Base-by-base conservation (phyloP, 2,113 vertebrate species). In the Rhinoptilus africanus region DNA sequence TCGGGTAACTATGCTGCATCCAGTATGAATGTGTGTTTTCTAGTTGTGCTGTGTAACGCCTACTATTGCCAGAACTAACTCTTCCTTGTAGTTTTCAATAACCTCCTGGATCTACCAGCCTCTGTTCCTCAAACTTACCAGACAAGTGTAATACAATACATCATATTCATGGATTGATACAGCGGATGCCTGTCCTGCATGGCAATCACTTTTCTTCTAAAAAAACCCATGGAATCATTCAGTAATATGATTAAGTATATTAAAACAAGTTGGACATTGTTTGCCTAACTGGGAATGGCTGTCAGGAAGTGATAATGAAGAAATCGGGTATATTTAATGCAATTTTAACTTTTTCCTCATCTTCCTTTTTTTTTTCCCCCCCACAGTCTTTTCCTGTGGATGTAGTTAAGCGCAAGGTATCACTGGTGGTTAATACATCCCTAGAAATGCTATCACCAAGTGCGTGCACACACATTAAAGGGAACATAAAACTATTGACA, bases 191-290 rank as follows among this genome's bases (percentile, higher is more conserved):
- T 34, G 64, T 77, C n/a, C 60, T 88, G 93, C 35, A 13, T 83
- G 60, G 30, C 39, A 67, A n/a, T 74, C 47, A 63, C 28, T 37
- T 83, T 35, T 10, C 39, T 78, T 14, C 4, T 6, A 9, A 14
- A 26, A 35, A 56, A 69, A 93, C 41, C 34, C 14, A 32, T 83
- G n/a, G 51, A 88, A 26, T 88, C 23, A 78, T 71, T 86, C 41
- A 37, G 32, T 80, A 62, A 71, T 34, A 26, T 50, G 37, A 50
- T 77, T 77, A 86, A 76, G 9, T 63, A 10, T 72, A 93, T 91
- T 83, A 53, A 85, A 96, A 86, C 18, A 73, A 89, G 41, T 39
- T 85, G 79, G 89, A 68, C 17, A 20, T 56, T 54, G 60, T 89
- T 92, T 88, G 14, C 60, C 32, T 67, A n/a, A 53, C 63, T 78